A percentile compares a stretch with the other conserved stretches of the same genome.
phyloP scores from a whole-genome alignment of 2,797 vertebrate species.

The Triplophysa bombifrons region DNA sequence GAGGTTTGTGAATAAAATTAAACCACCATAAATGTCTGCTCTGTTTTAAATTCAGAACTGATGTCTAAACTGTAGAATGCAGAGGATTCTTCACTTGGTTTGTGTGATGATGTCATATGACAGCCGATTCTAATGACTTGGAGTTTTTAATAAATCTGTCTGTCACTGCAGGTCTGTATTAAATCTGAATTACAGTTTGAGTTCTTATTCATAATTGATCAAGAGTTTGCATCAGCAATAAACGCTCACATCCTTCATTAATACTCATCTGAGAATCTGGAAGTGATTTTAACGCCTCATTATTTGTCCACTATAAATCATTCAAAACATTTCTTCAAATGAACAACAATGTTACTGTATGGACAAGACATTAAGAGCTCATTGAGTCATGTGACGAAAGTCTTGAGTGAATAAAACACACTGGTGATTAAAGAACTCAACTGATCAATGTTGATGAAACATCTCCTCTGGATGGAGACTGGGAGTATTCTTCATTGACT shows the following conservation, averaged over 20 bases:
- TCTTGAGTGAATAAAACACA: not conserved
- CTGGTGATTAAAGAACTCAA: not conserved
- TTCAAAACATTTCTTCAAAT: constrained; percentile 22
- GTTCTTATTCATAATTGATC: constrained; percentile 46
- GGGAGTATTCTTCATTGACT: constrained; percentile 11
- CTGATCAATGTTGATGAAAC: not conserved
- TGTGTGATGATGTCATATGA: constrained; percentile 20
- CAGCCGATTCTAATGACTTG: constrained; percentile 45
- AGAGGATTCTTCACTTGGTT: too few relatives aligned
- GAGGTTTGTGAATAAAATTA: too few relatives aligned
- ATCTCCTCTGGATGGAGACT: constrained; percentile 6
- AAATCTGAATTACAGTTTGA: constrained; percentile 29
- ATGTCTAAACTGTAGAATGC: too few relatives aligned
- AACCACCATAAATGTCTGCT: too few relatives aligned
- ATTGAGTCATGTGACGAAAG: not conserved
- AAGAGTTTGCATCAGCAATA: constrained; percentile 45
- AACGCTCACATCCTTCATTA: constrained; percentile 25
- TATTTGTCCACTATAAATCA: constrained; percentile 36
- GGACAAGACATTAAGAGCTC: constrained; percentile 2
- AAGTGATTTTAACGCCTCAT: constrained; percentile 21
- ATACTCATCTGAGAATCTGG: constrained; percentile 20
- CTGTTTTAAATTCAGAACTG: too few relatives aligned
- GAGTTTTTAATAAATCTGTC: constrained; percentile 34
- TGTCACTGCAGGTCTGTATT: constrained; percentile 22
- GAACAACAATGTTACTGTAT: constrained; percentile 4